Evolutionary conservation across 2,113 vertebrate species (phyloP).

Genomic region (Callipepla californica): DNA sequence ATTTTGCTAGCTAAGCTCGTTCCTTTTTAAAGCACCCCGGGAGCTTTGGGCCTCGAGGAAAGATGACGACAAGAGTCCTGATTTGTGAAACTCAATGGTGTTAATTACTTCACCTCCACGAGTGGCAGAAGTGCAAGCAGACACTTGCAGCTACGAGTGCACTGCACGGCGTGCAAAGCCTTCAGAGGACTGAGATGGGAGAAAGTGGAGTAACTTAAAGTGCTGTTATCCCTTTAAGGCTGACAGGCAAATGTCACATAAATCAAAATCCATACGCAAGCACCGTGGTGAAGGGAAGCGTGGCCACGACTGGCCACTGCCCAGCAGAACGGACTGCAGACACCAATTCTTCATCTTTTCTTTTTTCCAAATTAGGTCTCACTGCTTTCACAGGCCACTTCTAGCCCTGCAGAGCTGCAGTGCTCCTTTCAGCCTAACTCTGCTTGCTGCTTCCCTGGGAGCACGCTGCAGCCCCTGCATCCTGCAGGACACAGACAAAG

Average conservation of each 20-base stretch:
- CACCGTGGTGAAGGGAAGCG: background rate
- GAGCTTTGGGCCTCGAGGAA: background rate
- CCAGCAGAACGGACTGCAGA: constrained; percentile 28
- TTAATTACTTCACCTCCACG: fast-evolving
- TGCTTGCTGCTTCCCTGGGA: background rate
- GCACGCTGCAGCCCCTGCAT: background rate
- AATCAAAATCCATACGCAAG: background rate
- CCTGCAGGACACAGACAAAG: fast-evolving
- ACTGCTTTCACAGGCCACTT: background rate
- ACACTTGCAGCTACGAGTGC: background rate
- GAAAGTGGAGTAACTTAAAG: background rate
- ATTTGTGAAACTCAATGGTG: background rate
- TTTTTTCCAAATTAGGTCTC: constrained; percentile 60
- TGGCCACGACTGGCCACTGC: constrained; percentile 5
- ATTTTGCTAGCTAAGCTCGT: background rate
- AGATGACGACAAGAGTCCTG: background rate
- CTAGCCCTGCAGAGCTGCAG: background rate
- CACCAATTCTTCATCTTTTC: constrained; percentile 39
- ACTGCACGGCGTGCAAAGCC: background rate
- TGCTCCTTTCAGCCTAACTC: background rate
- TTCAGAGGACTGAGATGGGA: background rate
- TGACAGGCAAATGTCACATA: background rate
- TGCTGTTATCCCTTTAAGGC: background rate
- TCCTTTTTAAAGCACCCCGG: background rate
- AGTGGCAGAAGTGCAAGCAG: background rate